These are phyloP conservation scores for Musca vetustissima DNA, from an alignment of 1,140 invertebrate genomes.

Conservation along the genomic window DNA sequence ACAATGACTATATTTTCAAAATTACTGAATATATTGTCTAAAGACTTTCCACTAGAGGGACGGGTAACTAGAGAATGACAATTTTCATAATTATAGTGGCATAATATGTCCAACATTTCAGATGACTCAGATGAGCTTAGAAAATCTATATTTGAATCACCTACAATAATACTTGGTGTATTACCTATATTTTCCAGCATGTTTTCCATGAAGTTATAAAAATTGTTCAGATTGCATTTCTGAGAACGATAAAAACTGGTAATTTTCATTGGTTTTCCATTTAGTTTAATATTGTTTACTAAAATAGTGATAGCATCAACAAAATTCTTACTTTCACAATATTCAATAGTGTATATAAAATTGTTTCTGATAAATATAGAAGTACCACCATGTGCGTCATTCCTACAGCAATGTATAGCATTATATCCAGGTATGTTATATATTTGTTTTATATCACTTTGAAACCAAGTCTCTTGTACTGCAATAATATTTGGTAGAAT, in stretches of 20 bases:
- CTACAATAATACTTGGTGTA: background rate
- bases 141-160: constrained; percentile 1
- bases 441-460: no score
- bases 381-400: background rate
- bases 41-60: background rate
- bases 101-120: background rate
- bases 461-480: no score
- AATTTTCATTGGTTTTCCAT: background rate
- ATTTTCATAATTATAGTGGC: background rate
- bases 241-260: background rate
- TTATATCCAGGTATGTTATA: background rate
- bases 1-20: background rate
- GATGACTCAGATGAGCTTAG: background rate
- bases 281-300: background rate
- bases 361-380: background rate
- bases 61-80: background rate
- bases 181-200: background rate
- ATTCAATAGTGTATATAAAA: background rate
- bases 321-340: background rate
- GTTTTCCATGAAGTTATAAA: background rate
- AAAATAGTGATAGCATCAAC: background rate
- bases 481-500: background rate
- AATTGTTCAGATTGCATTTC: background rate
- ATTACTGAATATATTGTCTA: constrained; percentile 5
- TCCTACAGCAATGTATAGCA: background rate